Percentiles rank a stretch among this genome's conserved stretches.
Conservation (phyloP, 1,140 invertebrate species). For the Diorhabda sublineata region DNA sequence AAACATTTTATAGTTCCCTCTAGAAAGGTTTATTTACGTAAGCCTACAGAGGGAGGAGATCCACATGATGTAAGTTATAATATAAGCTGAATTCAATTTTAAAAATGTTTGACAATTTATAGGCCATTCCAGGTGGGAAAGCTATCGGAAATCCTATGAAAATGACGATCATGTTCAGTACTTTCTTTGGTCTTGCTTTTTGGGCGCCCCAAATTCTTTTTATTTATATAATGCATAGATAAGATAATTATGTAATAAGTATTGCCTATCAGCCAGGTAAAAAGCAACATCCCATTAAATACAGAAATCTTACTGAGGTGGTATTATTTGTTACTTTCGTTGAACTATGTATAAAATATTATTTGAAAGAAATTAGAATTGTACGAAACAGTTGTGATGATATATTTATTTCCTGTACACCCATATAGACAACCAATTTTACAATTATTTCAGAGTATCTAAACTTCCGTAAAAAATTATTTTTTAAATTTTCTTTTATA, state of each 20-base stretch:
- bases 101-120: not conserved
- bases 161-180: conserved; percentile 15
- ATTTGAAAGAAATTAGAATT: too few species aligned
- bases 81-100: not conserved
- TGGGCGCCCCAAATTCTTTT: conserved; percentile 20
- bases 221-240: conserved; percentile 27
- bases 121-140: conserved; percentile 18
- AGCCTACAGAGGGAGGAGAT: not conserved
- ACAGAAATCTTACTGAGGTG: too few species aligned
- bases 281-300: too few species aligned
- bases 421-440: too few species aligned
- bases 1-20: not conserved
- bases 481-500: too few species aligned
- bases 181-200: conserved; percentile 21
- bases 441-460: too few species aligned
- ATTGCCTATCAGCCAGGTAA: too few species aligned
- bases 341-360: too few species aligned
- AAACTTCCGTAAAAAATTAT: too few species aligned
- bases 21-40: not conserved
- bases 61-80: not conserved
- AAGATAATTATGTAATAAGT: not conserved
- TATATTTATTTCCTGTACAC: too few species aligned
- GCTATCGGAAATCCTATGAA: conserved; percentile 20
- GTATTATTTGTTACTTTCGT: too few species aligned
- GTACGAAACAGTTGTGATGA: too few species aligned